Conservation (phyloP, 2,888 invertebrate species). For the Heliconius ismenius region DNA sequence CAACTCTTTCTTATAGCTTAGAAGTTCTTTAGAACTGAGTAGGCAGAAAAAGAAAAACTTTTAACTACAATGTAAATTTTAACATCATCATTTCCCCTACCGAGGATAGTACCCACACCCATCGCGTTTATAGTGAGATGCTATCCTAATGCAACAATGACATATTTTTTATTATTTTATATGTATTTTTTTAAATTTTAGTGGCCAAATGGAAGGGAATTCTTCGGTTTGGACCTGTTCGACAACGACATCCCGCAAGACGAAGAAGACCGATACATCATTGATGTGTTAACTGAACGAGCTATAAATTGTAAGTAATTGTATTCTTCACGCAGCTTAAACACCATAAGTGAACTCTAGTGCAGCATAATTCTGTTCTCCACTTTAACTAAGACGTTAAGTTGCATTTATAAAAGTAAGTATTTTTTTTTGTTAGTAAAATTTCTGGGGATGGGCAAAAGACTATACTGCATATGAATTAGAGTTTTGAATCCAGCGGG, state of each 20-base stretch:
- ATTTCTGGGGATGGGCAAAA: too few relatives aligned
- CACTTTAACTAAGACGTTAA: too few relatives aligned
- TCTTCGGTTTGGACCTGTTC: slow-evolving; percentile 70
- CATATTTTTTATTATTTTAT: background rate
- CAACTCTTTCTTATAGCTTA: background rate
- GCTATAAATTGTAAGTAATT: slow-evolving; percentile 65
- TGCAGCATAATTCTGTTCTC: too few relatives aligned
- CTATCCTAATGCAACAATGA: background rate
- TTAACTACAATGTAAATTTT: background rate
- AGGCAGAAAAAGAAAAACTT: too few relatives aligned
- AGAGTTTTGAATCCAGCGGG: too few relatives aligned
- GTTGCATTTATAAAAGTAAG: too few relatives aligned
- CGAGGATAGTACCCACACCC: background rate
- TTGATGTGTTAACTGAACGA: slow-evolving; percentile 71
- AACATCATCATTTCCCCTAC: background rate
- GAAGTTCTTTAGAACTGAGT: too few relatives aligned
- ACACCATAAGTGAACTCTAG: too few relatives aligned
- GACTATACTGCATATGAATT: too few relatives aligned
- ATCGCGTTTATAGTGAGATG: background rate
- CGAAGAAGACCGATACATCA: slow-evolving; percentile 66
- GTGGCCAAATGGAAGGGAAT: slow-evolving; percentile 67
- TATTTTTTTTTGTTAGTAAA: too few relatives aligned
- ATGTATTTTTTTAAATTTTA: slow-evolving; percentile 42
- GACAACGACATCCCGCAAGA: slow-evolving; percentile 65
- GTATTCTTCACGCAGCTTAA: background rate